Evolutionary conservation across 2,113 vertebrate species (phyloP).

Genomic region (Chionis minor): DNA sequence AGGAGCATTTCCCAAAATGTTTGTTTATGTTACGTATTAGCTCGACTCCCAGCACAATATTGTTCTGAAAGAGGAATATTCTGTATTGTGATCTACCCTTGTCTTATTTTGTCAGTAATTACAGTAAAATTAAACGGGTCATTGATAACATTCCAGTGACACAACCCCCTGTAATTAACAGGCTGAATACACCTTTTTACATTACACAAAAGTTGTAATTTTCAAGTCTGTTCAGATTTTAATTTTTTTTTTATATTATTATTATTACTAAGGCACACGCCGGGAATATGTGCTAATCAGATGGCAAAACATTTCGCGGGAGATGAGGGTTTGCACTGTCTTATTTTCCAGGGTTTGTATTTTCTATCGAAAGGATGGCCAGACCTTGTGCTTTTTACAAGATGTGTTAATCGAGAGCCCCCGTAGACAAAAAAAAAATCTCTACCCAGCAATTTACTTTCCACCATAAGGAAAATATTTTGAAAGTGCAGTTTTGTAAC

Average conservation of each 20-base stretch:
- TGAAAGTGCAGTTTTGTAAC: background rate
- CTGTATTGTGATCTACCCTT: constrained; percentile 62
- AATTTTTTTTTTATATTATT: background rate
- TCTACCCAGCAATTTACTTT: background rate
- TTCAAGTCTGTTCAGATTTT: constrained; percentile 39
- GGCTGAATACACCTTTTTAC: constrained; percentile 69
- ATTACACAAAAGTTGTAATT: constrained; percentile 66
- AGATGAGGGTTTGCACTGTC: background rate
- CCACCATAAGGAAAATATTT: background rate
- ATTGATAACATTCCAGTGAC: constrained; percentile 70
- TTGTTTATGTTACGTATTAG: constrained; percentile 16
- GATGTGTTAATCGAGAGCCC: background rate
- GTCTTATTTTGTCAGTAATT: constrained; percentile 74
- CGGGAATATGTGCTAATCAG: background rate
- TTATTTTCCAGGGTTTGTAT: background rate
- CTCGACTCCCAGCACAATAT: background rate
- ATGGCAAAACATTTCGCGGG: background rate
- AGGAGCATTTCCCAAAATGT: background rate
- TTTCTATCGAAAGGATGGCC: background rate
- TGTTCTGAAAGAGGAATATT: constrained; percentile 55
- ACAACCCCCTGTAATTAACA: constrained; percentile 66
- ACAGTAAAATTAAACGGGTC: constrained; percentile 69
- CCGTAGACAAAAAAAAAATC: background rate
- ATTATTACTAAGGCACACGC: background rate
- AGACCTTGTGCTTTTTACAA: background rate